Conservation (phyloP, 2,113 vertebrate genomes). For the Shinisaurus crocodilurus region DNA sequence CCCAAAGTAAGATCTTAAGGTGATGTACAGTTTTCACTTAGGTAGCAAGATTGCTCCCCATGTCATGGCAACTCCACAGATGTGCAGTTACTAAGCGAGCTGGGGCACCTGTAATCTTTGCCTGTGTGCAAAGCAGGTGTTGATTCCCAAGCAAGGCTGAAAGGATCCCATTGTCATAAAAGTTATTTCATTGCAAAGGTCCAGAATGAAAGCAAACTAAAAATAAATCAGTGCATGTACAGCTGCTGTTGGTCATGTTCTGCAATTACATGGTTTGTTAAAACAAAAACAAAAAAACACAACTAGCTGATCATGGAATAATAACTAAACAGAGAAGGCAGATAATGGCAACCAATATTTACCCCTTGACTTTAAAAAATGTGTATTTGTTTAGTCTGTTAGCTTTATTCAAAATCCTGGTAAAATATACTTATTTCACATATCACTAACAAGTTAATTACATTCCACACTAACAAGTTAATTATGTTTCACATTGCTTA, state of each 20-base stretch:
- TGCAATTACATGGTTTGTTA: slow-evolving; percentile 81
- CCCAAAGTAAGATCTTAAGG: rapidly evolving
- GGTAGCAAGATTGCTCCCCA: neutral
- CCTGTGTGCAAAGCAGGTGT: slow-evolving; percentile 68
- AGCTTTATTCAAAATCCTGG: slow-evolving; percentile 62
- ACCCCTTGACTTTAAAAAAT: neutral
- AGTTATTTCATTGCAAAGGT: slow-evolving; percentile 71
- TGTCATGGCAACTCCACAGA: neutral
- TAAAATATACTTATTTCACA: slow-evolving; percentile 72
- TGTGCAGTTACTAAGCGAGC: neutral
- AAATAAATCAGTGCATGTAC: slow-evolving; percentile 71
- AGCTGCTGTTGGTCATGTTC: slow-evolving; percentile 74
- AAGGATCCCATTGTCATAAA: slow-evolving; percentile 74
- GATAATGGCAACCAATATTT: slow-evolving; percentile 43
- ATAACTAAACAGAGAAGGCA: slow-evolving; percentile 48
- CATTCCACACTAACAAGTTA: slow-evolving; percentile 84
- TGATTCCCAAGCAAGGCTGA: slow-evolving; percentile 71
- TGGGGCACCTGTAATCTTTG: slow-evolving; percentile 6
- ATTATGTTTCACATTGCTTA: slow-evolving; percentile 80
- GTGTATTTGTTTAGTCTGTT: slow-evolving; percentile 39
- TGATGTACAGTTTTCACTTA: rapidly evolving
- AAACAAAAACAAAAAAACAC: slow-evolving; percentile 36
- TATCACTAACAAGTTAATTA: slow-evolving; percentile 84
- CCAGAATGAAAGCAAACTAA: slow-evolving; percentile 71
- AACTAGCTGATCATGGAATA: slow-evolving; percentile 61